Percentiles rank a stretch among this genome's conserved stretches.
phyloP scores from a whole-genome alignment of 1,140 invertebrate species.

The Drosophila pachea region DNA sequence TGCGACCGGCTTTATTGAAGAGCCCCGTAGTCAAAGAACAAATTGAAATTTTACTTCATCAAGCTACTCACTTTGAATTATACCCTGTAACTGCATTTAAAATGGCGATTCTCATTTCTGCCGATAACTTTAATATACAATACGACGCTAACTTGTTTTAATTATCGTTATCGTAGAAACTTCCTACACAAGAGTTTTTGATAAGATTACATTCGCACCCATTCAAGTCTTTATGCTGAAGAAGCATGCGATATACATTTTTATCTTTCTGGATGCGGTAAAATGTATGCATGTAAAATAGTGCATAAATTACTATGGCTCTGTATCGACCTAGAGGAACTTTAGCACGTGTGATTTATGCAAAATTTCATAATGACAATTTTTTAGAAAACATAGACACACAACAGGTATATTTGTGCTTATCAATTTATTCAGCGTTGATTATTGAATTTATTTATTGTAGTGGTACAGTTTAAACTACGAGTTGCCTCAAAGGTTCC shows the following conservation, averaged over 20 bases:
- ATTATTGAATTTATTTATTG: slow-evolving; percentile 2
- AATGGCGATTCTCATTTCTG: too few relatives aligned
- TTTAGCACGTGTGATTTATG: slow-evolving; percentile 83
- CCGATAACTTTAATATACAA: too few relatives aligned
- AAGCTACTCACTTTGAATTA: too few relatives aligned
- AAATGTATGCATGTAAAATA: slow-evolving; percentile 11
- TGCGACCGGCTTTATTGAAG: not conserved
- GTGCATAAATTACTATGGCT: slow-evolving; percentile 19
- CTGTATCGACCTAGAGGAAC: slow-evolving; percentile 80
- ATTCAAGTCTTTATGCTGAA: not conserved
- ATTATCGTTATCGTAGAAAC: not conserved
- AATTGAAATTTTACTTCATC: too few relatives aligned
- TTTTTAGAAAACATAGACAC: slow-evolving; percentile 82
- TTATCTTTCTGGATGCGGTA: not conserved
- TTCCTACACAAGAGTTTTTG: not conserved
- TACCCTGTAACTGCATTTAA: too few relatives aligned
- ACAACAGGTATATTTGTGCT: slow-evolving; percentile 79
- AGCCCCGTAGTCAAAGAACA: too few relatives aligned
- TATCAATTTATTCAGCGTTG: not conserved
- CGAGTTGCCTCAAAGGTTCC: slow-evolving; percentile 66
- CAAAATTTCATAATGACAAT: slow-evolving; percentile 83
- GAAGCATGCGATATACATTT: not conserved
- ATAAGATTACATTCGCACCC: not conserved
- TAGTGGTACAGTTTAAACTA: slow-evolving; percentile 83
- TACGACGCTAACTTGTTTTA: not conserved